These are phyloP conservation scores for Echiichthys vipera DNA, from an alignment of 2,797 vertebrate genomes.

Conservation along the genomic window DNA sequence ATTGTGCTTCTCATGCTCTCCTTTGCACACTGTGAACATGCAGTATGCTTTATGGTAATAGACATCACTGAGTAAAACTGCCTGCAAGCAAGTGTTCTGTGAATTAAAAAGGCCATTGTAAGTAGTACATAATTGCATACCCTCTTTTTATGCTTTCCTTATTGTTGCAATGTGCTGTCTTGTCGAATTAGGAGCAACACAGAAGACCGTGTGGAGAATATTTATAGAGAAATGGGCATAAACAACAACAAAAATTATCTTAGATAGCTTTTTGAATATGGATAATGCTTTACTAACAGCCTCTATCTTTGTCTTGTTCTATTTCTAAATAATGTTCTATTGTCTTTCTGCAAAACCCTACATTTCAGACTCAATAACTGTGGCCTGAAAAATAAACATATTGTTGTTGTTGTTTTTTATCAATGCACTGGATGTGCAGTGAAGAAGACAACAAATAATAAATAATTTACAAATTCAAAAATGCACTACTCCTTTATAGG, in stretches of 20 bases:
- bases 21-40: constrained; percentile 52
- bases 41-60: constrained; percentile 64
- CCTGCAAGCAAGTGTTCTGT: constrained; percentile 50
- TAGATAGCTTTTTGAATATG: constrained; percentile 8
- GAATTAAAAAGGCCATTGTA: constrained; percentile 52
- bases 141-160: constrained; percentile 29
- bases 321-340: background rate
- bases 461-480: background rate
- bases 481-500: background rate
- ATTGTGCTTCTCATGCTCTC: constrained; percentile 54
- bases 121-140: constrained; percentile 43
- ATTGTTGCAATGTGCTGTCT: constrained; percentile 40
- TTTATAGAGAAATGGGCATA: constrained; percentile 26
- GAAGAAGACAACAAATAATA: background rate
- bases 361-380: background rate
- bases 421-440: background rate
- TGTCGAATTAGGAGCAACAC: constrained; percentile 54
- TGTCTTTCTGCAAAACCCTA: background rate
- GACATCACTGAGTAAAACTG: constrained; percentile 50
- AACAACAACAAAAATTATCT: constrained; percentile 14
- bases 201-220: constrained; percentile 17
- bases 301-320: background rate
- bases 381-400: background rate
- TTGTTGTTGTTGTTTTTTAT: background rate
- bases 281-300: background rate